phyloP scores from a whole-genome alignment of 2,888 invertebrate species.

The Abscondita cerata region DNA sequence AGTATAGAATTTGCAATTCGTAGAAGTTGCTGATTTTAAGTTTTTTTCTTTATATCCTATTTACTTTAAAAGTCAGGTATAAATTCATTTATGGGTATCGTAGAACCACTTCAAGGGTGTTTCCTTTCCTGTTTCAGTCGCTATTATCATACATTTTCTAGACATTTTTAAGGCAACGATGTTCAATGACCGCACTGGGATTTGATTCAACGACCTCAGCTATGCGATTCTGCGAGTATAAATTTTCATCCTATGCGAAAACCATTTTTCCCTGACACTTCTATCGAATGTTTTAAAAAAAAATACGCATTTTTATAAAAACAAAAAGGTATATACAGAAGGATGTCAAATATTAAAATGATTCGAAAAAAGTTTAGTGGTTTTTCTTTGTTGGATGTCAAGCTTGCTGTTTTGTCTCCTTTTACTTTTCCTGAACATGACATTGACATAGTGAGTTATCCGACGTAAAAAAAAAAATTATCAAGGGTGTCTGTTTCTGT shows the following conservation, averaged over 20 bases:
- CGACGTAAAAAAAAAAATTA: conserved; percentile 35
- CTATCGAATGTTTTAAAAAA: conserved; percentile 22
- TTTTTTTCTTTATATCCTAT: conserved; percentile 9
- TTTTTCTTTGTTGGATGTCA: conserved; percentile 28
- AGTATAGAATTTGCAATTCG: conserved; percentile 6
- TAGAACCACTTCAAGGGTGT: conserved; percentile 8
- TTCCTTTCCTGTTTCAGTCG: conserved; percentile 9
- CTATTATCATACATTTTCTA: conserved; percentile 25
- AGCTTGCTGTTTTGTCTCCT: conserved; percentile 31
- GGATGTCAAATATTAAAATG: conserved; percentile 27
- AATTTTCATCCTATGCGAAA: conserved; percentile 25
- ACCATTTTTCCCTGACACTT: conserved; percentile 27
- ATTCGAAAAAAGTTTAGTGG: conserved; percentile 24
- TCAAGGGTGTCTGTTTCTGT: conserved; percentile 31
- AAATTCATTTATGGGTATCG: conserved; percentile 23
- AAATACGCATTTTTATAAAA: conserved; percentile 21
- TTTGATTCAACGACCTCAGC: conserved; percentile 28
- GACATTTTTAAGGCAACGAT: conserved; percentile 25
- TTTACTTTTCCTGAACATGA: conserved; percentile 30
- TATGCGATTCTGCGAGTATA: conserved; percentile 26
- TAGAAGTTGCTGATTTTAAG: conserved; percentile 16
- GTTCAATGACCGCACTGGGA: conserved; percentile 33
- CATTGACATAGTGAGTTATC: conserved; percentile 36
- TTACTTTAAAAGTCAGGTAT: conserved; percentile 15
- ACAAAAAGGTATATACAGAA: conserved; percentile 19